phyloP scores from a whole-genome alignment of 64 coral and sea anemone species.

The Hydrozoanthus tunicans region DNA sequence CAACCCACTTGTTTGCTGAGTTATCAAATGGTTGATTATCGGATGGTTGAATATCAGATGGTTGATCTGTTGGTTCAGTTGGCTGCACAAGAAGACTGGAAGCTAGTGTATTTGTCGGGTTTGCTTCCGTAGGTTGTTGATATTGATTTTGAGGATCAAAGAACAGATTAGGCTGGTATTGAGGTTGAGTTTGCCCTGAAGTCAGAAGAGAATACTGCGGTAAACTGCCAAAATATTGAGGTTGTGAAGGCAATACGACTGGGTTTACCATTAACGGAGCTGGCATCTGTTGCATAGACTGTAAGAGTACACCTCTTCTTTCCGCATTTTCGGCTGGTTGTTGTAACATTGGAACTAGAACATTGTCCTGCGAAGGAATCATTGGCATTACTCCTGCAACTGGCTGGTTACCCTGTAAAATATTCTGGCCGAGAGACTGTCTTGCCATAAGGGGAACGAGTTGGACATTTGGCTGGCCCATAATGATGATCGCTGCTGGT shows the following conservation, averaged over 20 bases:
- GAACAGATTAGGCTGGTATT: background rate
- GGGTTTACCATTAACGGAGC: constrained; percentile 26
- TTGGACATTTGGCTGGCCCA: constrained; percentile 46
- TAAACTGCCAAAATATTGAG: constrained; percentile 13
- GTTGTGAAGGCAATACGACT: constrained; percentile 15
- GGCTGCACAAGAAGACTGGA: background rate
- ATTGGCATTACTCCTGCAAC: constrained; percentile 14
- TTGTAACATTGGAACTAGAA: constrained; percentile 22
- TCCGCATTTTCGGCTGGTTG: constrained; percentile 9
- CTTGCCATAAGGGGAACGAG: constrained; percentile 26
- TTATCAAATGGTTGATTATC: too few relatives aligned
- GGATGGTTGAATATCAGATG: too few relatives aligned
- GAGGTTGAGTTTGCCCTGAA: constrained; percentile 22
- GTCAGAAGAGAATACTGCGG: constrained; percentile 30
- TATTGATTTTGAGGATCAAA: constrained; percentile 8
- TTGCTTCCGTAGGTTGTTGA: background rate
- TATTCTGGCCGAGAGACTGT: background rate
- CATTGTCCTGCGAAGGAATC: constrained; percentile 16
- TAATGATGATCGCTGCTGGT: background rate
- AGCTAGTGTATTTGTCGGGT: background rate
- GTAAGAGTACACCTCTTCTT: constrained; percentile 13
- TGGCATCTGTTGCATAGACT: constrained; percentile 32
- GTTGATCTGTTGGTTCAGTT: background rate
- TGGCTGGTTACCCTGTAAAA: constrained; percentile 16
- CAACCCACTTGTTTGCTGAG: constrained; percentile 46